Evolutionary conservation across 2,797 vertebrate species (phyloP).

Genomic region (Harpagifer antarcticus): DNA sequence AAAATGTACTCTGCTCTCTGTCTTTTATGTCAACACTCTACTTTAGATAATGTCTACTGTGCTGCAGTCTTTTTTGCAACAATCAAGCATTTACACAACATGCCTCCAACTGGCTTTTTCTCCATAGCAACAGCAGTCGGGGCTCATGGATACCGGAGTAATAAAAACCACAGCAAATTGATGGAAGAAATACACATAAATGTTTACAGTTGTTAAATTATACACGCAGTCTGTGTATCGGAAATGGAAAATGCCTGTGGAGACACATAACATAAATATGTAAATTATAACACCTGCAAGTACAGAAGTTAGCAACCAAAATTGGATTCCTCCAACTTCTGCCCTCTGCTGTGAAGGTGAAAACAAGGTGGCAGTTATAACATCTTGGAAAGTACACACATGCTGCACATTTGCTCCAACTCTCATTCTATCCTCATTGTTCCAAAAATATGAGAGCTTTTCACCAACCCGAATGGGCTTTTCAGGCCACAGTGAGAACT

Average conservation of each 20-base stretch:
- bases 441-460: slow-evolving; percentile 20
- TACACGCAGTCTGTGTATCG: not conserved
- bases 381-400: not conserved
- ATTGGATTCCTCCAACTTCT: slow-evolving; percentile 21
- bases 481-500: slow-evolving; percentile 31
- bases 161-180: not conserved
- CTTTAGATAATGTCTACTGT: not conserved
- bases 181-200: not conserved
- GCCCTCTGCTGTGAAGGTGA: slow-evolving; percentile 29
- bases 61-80: not conserved
- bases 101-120: not conserved
- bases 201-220: not conserved
- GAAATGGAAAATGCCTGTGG: not conserved
- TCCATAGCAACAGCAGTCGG: slow-evolving; percentile 17
- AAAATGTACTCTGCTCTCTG: not conserved
- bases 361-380: slow-evolving; percentile 24
- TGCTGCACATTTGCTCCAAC: slow-evolving; percentile 1
- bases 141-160: not conserved
- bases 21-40: not conserved
- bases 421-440: slow-evolving; percentile 5
- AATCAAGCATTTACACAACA: not conserved
- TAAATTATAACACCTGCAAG: slow-evolving; percentile 34
- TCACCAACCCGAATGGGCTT: not conserved
- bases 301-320: slow-evolving; percentile 3
- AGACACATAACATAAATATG: slow-evolving; percentile 17